These are phyloP conservation scores for Xenopus laevis DNA, from an alignment of 2,113 vertebrate species.

Conservation along the genomic window DNA sequence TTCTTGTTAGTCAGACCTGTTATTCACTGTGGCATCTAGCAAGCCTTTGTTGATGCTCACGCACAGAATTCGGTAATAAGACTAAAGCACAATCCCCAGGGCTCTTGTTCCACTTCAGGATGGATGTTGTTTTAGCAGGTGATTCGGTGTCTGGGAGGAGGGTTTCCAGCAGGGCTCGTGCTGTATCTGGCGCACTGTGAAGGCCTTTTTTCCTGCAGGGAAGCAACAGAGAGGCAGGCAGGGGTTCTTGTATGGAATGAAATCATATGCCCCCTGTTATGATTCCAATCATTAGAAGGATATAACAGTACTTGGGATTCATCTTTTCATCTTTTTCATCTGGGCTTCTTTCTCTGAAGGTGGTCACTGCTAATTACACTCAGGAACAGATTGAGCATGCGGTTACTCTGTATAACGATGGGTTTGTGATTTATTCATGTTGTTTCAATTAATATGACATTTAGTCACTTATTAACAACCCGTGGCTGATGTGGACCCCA, in stretches of 20 bases:
- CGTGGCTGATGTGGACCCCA: too few species aligned
- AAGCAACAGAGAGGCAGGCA: conserved; percentile 4
- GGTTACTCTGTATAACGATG: too few species aligned
- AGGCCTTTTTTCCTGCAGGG: too few species aligned
- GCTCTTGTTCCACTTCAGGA: background rate
- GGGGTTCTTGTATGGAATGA: conserved; percentile 33
- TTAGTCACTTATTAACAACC: too few species aligned
- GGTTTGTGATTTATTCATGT: too few species aligned
- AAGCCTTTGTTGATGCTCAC: conserved; percentile 1
- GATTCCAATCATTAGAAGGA: conserved; percentile 37
- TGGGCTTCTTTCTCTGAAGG: conserved; percentile 8
- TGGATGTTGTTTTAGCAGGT: conserved; percentile 34
- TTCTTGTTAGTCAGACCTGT: background rate
- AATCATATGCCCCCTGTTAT: conserved; percentile 28
- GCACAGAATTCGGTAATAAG: conserved; percentile 20
- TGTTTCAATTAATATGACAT: too few species aligned
- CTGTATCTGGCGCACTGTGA: conserved; percentile 21
- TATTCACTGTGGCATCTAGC: conserved; percentile 19
- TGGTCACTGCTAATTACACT: conserved; percentile 25
- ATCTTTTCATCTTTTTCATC: background rate
- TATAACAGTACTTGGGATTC: conserved; percentile 3
- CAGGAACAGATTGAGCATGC: background rate
- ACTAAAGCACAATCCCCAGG: background rate
- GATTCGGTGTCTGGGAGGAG: conserved; percentile 17
- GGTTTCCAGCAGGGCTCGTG: conserved; percentile 6